phyloP scores from a whole-genome alignment of 2,113 vertebrate species.

The Eolophus roseicapilla region DNA sequence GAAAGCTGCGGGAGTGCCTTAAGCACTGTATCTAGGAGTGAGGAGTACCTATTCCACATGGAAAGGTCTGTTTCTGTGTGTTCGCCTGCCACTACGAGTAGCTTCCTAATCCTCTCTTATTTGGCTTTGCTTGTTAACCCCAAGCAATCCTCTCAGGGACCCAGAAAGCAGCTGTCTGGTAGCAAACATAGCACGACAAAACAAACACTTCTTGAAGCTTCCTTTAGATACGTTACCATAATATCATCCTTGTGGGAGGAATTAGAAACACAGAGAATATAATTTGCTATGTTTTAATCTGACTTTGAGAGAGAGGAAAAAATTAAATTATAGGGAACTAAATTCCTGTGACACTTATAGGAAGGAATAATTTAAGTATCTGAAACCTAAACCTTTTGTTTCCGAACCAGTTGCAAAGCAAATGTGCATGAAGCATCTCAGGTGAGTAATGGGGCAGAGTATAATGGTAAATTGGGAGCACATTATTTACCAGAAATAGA shows the following conservation, averaged over 20 bases:
- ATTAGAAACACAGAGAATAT: conserved; percentile 46
- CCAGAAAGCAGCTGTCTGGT: conserved; percentile 70
- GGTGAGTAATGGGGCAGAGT: neutral
- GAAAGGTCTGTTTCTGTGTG: neutral
- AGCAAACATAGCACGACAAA: conserved; percentile 52
- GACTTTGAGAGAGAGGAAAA: conserved; percentile 39
- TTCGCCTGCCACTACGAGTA: conserved; percentile 30
- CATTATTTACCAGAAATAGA: neutral
- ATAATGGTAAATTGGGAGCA: neutral
- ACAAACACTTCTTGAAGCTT: conserved; percentile 50
- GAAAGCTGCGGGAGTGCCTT: neutral
- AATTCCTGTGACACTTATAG: conserved; percentile 24
- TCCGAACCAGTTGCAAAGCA: neutral
- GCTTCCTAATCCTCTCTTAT: conserved; percentile 69
- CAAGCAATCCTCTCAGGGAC: conserved; percentile 62
- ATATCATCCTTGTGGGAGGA: conserved; percentile 43
- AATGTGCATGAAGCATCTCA: neutral
- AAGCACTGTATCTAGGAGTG: neutral
- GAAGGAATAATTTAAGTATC: conserved; percentile 29
- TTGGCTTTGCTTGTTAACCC: conserved; percentile 73
- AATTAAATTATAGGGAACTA: conserved; percentile 28
- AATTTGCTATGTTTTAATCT: conserved; percentile 57
- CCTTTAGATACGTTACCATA: neutral
- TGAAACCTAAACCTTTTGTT: conserved; percentile 1
- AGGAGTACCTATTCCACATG: neutral